Evolutionary conservation across 2,113 vertebrate genomes (phyloP), one percentile per base, ranked within the genome.

Genomic region (Rana temporaria): DNA sequence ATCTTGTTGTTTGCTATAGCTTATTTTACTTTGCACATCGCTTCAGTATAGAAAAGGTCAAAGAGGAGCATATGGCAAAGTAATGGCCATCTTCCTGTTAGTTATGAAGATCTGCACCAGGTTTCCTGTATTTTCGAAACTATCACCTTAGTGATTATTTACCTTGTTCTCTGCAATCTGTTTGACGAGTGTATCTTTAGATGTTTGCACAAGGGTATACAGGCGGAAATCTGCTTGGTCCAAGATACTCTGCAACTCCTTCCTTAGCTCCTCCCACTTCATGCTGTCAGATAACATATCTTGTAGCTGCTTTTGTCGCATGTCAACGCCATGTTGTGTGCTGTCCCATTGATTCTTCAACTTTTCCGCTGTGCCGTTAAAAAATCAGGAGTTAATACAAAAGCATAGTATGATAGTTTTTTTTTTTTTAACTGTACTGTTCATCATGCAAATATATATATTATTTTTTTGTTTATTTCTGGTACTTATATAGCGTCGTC

Each of bases 261-360:
- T 92, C 87, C 93, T 92, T 84, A 92, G 94, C 73, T 95, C 93
- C 4, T 96, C 95, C 98, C 98, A 99, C 81, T 94, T 95, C 55
- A 95, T 85, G 72, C 96, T 98, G 89, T 98, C 96, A 0, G 87
- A 73, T 72, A 95, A 90, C 97, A 99, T 97, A 85, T 90, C 86
- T 78, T 96, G 95, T 67, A 99, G 94, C 90, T 98, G 96, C 88
- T 93, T 94, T 80, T 95, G 96, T 1, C 98, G 91, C 14, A 93
- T 72, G 89, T 96, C 96, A 0, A 98, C 93, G 0, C 96, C 94
- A 0, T 98, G 92, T 89, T 99, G 95, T 0, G 98, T 99, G 75
- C 32, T 91, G 85, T 99, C 97, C 97, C 97, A 99, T 84, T 97
- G 97, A 89, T 85, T 96, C 86, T 93, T 96, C 1, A 99, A 94